Evolutionary conservation across 2,888 invertebrate species (phyloP).

Genomic region (Podotricha telesiphe): DNA sequence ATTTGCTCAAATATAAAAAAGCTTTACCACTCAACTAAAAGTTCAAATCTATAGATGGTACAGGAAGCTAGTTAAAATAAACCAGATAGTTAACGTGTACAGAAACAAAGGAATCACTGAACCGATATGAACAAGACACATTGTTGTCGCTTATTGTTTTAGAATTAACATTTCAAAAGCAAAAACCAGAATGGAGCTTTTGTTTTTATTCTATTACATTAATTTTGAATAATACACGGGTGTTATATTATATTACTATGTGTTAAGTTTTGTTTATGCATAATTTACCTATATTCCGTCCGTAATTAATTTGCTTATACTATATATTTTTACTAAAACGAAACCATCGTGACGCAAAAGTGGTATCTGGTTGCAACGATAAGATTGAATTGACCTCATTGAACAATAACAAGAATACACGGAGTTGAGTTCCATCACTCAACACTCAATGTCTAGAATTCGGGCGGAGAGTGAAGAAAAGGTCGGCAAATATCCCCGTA

Average conservation of each 20-base stretch:
- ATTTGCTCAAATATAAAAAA: no score
- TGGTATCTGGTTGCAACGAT: no score
- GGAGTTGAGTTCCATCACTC: no score
- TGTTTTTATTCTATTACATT: constrained; percentile 21
- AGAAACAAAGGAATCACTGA: constrained; percentile 40
- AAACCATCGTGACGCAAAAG: no score
- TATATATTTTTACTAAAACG: background rate
- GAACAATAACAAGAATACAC: no score
- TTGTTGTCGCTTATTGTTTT: constrained; percentile 40
- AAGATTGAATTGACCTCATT: no score
- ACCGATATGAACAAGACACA: constrained; percentile 39
- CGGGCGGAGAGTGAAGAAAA: no score
- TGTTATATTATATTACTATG: constrained; percentile 2
- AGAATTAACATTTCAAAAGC: constrained; percentile 34
- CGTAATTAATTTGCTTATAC: no score
- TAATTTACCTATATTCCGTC: background rate
- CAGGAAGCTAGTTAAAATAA: constrained; percentile 35
- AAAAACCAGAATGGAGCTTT: constrained; percentile 7
- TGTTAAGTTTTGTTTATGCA: background rate
- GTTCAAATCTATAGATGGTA: background rate
- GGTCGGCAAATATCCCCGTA: no score
- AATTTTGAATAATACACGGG: constrained; percentile 11
- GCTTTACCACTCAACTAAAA: no score
- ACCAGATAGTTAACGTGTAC: constrained; percentile 32
- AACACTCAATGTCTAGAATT: no score